A percentile compares a stretch with the other conserved stretches of the same genome.
Conservation (phyloP, 2,888 invertebrate genomes). For the Xiphydria camelus region DNA sequence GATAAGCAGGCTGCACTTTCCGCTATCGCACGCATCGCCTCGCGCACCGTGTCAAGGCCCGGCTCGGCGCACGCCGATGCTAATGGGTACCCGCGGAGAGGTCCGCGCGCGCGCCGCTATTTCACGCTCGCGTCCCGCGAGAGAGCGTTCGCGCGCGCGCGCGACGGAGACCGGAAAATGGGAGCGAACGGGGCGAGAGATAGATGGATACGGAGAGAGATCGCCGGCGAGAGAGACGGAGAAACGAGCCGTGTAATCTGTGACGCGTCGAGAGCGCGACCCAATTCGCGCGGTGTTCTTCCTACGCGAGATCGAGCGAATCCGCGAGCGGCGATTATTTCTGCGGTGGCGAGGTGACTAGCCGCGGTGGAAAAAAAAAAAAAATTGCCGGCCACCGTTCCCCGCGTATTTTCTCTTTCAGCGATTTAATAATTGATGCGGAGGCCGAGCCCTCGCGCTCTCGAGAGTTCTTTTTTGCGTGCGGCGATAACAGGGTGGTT, state of each 20-base stretch:
- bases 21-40: conserved; percentile 53
- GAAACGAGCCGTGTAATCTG: conserved; percentile 37
- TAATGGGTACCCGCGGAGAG: conserved; percentile 43
- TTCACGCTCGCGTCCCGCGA: too few species aligned
- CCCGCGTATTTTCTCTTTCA: too few species aligned
- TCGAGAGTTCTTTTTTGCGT: too few species aligned
- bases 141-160: neutral
- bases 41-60: conserved; percentile 57
- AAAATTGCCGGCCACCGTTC: too few species aligned
- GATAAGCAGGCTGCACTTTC: conserved; percentile 56
- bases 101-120: too few species aligned
- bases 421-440: too few species aligned
- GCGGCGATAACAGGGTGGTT: too few species aligned
- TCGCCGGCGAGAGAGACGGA: conserved; percentile 16
- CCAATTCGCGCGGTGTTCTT: conserved; percentile 48
- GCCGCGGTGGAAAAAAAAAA: too few species aligned
- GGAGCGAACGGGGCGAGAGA: conserved; percentile 6
- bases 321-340: too few species aligned
- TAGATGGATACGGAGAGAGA: conserved; percentile 8
- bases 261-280: conserved; percentile 41
- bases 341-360: too few species aligned
- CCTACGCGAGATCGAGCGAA: conserved; percentile 30
- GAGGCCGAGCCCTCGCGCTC: too few species aligned
- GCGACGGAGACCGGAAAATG: conserved; percentile 1
- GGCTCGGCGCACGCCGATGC: conserved; percentile 39